These are phyloP conservation scores for Eristalis pertinax DNA, from an alignment of 2,888 invertebrate species.

Conservation along the genomic window DNA sequence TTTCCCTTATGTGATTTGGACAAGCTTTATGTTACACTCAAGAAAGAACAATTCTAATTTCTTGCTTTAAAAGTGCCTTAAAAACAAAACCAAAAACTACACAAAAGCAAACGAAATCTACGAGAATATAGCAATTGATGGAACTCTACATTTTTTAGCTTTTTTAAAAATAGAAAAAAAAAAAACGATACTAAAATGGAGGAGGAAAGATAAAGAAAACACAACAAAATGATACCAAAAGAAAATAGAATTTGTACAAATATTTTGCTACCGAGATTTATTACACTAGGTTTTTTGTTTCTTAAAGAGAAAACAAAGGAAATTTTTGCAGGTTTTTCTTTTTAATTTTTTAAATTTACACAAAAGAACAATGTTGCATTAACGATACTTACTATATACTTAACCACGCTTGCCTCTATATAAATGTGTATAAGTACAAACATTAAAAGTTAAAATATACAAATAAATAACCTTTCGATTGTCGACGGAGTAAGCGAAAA, in stretches of 20 bases:
- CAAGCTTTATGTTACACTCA: constrained; percentile 26
- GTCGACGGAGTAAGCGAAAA: constrained; percentile 5
- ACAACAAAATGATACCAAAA: not conserved
- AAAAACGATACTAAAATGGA: not conserved
- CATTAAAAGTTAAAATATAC: constrained; percentile 18
- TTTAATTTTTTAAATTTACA: constrained; percentile 35
- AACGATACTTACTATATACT: constrained; percentile 35
- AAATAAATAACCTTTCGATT: constrained; percentile 16
- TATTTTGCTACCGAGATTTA: constrained; percentile 65
- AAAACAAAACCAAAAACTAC: constrained; percentile 24
- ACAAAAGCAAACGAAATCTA: constrained; percentile 12
- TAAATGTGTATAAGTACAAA: constrained; percentile 69
- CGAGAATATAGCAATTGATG: constrained; percentile 28
- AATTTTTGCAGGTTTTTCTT: not conserved
- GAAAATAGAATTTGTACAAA: constrained; percentile 22
- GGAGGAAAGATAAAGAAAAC: not conserved
- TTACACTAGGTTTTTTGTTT: constrained; percentile 54
- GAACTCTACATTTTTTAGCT: constrained; percentile 29
- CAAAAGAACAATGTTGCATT: constrained; percentile 12
- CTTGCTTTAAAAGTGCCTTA: constrained; percentile 71
- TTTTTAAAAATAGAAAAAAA: constrained; percentile 13
- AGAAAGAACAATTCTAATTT: constrained; percentile 38
- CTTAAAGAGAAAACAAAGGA: not conserved
- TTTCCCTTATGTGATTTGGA: constrained; percentile 27
- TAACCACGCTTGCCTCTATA: constrained; percentile 72